Percentiles rank a stretch among this genome's conserved stretches.
phyloP scores from a whole-genome alignment of 2,113 vertebrate species.

The Clarias batrachus region DNA sequence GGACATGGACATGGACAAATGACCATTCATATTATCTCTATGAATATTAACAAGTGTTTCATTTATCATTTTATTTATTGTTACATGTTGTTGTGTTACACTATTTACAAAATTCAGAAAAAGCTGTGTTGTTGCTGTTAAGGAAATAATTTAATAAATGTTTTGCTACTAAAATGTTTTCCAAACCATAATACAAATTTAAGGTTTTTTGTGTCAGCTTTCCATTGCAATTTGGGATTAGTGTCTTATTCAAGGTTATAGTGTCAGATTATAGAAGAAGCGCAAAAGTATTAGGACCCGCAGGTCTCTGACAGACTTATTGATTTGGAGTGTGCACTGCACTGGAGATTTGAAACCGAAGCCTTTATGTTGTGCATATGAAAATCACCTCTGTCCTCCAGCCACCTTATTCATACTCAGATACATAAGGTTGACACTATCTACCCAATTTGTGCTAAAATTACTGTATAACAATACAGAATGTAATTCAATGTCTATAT shows the following conservation, averaged over 20 bases:
- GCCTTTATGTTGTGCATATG: constrained; percentile 24
- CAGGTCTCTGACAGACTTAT: constrained; percentile 16
- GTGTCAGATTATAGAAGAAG: constrained; percentile 15
- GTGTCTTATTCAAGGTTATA: constrained; percentile 38
- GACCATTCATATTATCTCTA: neutral
- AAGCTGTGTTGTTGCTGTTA: neutral
- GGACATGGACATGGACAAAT: neutral
- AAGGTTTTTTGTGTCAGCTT: constrained; percentile 5
- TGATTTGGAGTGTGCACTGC: constrained; percentile 26
- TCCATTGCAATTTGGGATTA: constrained; percentile 29
- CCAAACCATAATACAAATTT: neutral
- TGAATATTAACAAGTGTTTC: neutral
- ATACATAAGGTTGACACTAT: neutral
- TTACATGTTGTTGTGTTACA: neutral
- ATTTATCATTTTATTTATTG: neutral
- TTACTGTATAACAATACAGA: neutral
- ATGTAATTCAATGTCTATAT: neutral
- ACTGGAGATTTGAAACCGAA: constrained; percentile 21
- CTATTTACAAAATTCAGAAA: neutral
- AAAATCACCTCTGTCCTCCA: constrained; percentile 7
- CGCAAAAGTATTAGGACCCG: constrained; percentile 23
- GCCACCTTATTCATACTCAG: neutral
- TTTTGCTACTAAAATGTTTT: neutral
- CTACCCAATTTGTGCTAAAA: neutral
- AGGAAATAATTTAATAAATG: constrained; percentile 1